Percentiles rank a stretch among this genome's conserved stretches.
phyloP scores from a whole-genome alignment of 2,888 invertebrate species.

The Agriopis leucophaearia region DNA sequence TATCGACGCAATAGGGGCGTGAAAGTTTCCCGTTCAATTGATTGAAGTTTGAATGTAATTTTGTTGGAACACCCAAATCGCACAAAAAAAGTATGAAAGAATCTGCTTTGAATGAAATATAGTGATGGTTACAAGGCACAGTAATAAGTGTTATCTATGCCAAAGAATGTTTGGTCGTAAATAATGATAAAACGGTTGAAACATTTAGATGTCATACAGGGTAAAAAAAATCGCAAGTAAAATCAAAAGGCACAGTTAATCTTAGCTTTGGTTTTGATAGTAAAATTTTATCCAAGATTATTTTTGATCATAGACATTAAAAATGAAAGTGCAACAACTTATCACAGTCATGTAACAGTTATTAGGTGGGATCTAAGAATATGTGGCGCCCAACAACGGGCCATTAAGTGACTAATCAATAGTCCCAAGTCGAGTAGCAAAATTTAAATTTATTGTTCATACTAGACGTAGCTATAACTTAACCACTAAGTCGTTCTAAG shows the following conservation, averaged over 20 bases:
- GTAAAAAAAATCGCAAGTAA: no score
- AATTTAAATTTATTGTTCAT: not conserved
- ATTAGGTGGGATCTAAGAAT: not conserved
- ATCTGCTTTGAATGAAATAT: not conserved
- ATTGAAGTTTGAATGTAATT: conserved; percentile 23
- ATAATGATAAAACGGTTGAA: no score
- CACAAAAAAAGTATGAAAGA: not conserved
- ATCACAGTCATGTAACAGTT: not conserved
- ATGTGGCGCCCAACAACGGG: conserved; percentile 4
- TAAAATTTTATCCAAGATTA: no score
- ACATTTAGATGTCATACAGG: no score
- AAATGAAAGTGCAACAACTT: not conserved
- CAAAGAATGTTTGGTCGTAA: no score
- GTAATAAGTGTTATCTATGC: not conserved
- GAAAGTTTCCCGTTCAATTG: conserved; percentile 13
- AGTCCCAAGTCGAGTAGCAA: not conserved
- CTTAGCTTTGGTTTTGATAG: no score
- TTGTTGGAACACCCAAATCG: not conserved
- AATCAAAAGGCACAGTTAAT: no score
- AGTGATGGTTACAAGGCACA: not conserved
- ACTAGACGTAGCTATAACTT: not conserved
- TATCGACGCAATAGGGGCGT: conserved; percentile 11
- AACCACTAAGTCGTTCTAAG: conserved; percentile 14
- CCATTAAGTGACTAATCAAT: not conserved
- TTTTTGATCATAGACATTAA: not conserved